Base-by-base conservation (phyloP, 2,888 invertebrate species). In the Standfussiana lucernea region DNA sequence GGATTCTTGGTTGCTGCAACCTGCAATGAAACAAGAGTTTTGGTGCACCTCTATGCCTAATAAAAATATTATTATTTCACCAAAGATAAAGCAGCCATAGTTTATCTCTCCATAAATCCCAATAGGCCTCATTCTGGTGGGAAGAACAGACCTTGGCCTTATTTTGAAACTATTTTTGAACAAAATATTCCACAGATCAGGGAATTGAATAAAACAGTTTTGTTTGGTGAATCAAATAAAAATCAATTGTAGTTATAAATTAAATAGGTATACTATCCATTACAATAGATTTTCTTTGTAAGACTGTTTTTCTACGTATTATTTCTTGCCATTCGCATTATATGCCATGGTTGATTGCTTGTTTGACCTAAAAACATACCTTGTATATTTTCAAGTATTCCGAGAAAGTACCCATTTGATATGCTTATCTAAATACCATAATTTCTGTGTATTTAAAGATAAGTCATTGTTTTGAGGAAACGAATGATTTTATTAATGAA, bases 401-500 rank as follows among this genome's bases (percentile, higher is more conserved):
- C 2, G 11, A 10, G 53, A 82, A 32, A 75, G 24, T 15, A 67
- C 8, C 10, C 15, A 37, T 35, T n/a, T 53, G 50, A 62, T 45
- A n/a, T 35, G 24, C 40, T 28, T 62, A 45, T 62, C 59, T 72
- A 15, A 67, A 56, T 71, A 59, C 40, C 3, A 56, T 40, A 0
- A 66, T 47, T 76, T 76, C 32, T 66, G 59, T 40, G 50, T 65
- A 65, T 75, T 50, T 15, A 45, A 40, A 37, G 77, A 77, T 61
- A 61, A 71, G 24, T 71, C 66, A 71, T 67, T 67, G 70, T 56
- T 62, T 66, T 53, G 32, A 68, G 75, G 47, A 80, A 78, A 65
- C n/a, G 8, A 68, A 32, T 45, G 37, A 66, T 45, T 74, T 47
- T 42, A 47, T 82, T 82, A 79, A 82, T 79, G 76, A 40, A 53